Evolutionary conservation across 2,888 invertebrate species (phyloP), one percentile per base, ranked within the genome.

Genomic region (Globia sparganii): DNA sequence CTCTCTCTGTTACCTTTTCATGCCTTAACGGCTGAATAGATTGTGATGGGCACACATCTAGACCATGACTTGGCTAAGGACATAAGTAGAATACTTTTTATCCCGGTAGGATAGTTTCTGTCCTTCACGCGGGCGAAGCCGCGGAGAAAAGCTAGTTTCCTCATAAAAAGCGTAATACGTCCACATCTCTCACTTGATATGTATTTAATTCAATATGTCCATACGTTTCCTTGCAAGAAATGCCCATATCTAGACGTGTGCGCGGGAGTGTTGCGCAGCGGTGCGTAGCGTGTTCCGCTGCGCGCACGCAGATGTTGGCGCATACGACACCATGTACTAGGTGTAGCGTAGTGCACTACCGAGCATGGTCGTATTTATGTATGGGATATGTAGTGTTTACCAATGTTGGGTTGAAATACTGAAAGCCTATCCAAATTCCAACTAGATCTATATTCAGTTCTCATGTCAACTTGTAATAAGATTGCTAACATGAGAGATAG

Each of bases 201-300:
- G 15, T n/a, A 37, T 67, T 37, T 53, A 43, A 37, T 59, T 79
- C 6, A 25, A 28, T 9, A 49, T 28, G 66, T 69, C 34, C 65
- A 64, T 67, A 67, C 43, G 61, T 72, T 86, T 86, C 72, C 82
- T 71, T 70, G 34, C 34, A 77, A 85, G 53, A 64, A 69, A 28
- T 72, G 56, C 40, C 65, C 68, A 40, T 65, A 61, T 72, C 58
- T 61, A 62, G 67, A 68, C 34, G n/a, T 46, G 15, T 59, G 73
- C 72, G 65, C 68, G 62, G 83, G 83, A 80, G 84, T 46, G 75
- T 58, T 43, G 77, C 59, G 70, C 86, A 67, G 49, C 65, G 68
- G 64, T 68, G 73, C 87, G 70, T 61, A 61, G 15, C 43, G 15
- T 75, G 86, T 80, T 84, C 86, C 86, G 84, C 86, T 86, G 86